Conservation (phyloP, 1,140 invertebrate species). For the Meloidogyne chitwoodi region DNA sequence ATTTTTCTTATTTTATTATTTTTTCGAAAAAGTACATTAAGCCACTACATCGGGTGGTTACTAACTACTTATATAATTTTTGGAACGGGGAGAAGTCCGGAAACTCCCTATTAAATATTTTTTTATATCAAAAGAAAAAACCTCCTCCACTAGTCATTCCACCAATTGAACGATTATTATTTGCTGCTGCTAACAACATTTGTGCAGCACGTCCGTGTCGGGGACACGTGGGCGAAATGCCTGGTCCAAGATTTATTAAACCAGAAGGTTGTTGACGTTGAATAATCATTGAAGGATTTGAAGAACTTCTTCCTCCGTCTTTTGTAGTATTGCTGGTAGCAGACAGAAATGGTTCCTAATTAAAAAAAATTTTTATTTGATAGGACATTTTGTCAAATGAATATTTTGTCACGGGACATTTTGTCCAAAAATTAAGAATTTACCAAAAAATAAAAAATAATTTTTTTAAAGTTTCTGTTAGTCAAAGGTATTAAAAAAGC, state of each 20-base stretch:
- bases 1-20: too few species aligned
- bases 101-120: too few species aligned
- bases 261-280: slow-evolving; percentile 12
- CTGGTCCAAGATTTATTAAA: slow-evolving; percentile 31
- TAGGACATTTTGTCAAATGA: too few species aligned
- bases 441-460: too few species aligned
- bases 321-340: slow-evolving; percentile 39
- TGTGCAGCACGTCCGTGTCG: slow-evolving; percentile 55
- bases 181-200: slow-evolving; percentile 32
- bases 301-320: slow-evolving; percentile 1
- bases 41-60: too few species aligned
- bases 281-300: not conserved
- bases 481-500: not conserved
- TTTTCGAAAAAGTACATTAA: too few species aligned
- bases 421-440: too few species aligned
- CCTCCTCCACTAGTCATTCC: slow-evolving; percentile 6
- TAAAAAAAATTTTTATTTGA: slow-evolving; percentile 9
- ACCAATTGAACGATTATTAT: slow-evolving; percentile 19
- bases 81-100: slow-evolving; percentile 2
- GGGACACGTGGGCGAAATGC: slow-evolving; percentile 55
- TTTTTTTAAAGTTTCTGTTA: too few species aligned
- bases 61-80: too few species aligned
- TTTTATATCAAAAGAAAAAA: not conserved
- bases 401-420: too few species aligned
- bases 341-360: slow-evolving; percentile 52